Evolutionary conservation across 2,113 vertebrate genomes (phyloP).

Genomic region (Siphamia tubifer): DNA sequence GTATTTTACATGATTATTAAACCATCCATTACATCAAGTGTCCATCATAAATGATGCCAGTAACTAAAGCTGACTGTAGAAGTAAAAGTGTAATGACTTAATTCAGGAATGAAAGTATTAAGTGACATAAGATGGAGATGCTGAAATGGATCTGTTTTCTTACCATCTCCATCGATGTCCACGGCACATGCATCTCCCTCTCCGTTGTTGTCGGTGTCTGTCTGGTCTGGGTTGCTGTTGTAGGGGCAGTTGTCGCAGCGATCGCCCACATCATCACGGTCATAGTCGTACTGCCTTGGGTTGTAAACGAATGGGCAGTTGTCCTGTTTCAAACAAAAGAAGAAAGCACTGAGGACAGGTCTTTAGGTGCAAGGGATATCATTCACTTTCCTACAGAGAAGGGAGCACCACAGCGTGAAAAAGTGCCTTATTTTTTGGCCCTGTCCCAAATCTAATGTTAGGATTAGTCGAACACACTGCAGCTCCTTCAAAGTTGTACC

Average conservation of each 20-base stretch:
- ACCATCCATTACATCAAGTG: too few relatives aligned
- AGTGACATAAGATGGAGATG: too few relatives aligned
- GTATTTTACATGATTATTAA: too few relatives aligned
- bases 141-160: too few relatives aligned
- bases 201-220: constrained; percentile 94
- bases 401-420: constrained; percentile 43
- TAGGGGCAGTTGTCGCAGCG: constrained; percentile 98
- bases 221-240: constrained; percentile 97
- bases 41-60: too few relatives aligned
- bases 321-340: constrained; percentile 81
- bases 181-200: constrained; percentile 96
- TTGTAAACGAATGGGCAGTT: constrained; percentile 97
- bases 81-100: too few relatives aligned
- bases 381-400: constrained; percentile 38
- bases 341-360: neutral
- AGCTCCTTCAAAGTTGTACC: constrained; percentile 57
- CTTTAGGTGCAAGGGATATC: constrained; percentile 40
- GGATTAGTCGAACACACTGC: constrained; percentile 62
- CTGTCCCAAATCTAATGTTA: constrained; percentile 54
- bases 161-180: constrained; percentile 98
- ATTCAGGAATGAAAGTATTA: too few relatives aligned
- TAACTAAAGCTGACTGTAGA: too few relatives aligned
- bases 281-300: constrained; percentile 97
- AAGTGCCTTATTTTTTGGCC: constrained; percentile 58
- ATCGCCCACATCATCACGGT: constrained; percentile 96